A percentile compares a stretch with the other conserved stretches of the same genome.
Conservation (phyloP, 2,113 vertebrate species). For the Corythornis cristatus region DNA sequence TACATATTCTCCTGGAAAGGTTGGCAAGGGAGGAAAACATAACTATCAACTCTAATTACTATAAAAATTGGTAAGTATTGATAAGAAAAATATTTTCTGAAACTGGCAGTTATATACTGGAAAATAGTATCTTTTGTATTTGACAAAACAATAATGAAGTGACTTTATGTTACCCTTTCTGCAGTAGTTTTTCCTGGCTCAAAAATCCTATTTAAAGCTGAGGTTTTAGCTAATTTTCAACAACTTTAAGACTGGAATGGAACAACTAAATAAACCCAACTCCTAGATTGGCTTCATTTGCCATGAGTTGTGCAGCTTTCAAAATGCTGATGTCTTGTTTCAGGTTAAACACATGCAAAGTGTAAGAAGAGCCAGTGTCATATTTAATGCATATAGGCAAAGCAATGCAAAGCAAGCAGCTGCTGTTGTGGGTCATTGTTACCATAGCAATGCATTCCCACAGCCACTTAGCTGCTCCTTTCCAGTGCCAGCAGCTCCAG, state of each 20-base stretch:
- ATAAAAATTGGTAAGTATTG: not conserved
- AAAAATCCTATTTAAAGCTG: not conserved
- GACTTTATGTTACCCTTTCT: not conserved
- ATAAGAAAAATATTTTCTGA: not conserved
- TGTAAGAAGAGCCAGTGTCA: not conserved
- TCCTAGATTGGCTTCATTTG: not conserved
- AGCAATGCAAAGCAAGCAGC: conserved; percentile 20
- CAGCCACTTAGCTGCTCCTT: conserved; percentile 38
- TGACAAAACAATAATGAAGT: not conserved
- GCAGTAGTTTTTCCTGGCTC: not conserved
- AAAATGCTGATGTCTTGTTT: conserved; percentile 10
- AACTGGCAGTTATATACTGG: not conserved
- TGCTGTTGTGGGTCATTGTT: conserved; percentile 55
- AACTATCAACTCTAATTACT: not conserved
- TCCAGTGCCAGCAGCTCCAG: not conserved
- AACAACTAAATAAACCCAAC: not conserved
- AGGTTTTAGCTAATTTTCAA: not conserved
- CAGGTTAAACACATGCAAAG: not conserved
- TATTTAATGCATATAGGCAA: conserved; percentile 11
- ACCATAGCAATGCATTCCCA: conserved; percentile 65
- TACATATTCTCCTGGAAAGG: not conserved
- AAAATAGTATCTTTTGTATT: not conserved
- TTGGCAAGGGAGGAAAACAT: not conserved
- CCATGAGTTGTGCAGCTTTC: not conserved
- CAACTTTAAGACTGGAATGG: not conserved